Evolutionary conservation across 2,888 invertebrate genomes (phyloP).

Genomic region (Lysandra bellargus): DNA sequence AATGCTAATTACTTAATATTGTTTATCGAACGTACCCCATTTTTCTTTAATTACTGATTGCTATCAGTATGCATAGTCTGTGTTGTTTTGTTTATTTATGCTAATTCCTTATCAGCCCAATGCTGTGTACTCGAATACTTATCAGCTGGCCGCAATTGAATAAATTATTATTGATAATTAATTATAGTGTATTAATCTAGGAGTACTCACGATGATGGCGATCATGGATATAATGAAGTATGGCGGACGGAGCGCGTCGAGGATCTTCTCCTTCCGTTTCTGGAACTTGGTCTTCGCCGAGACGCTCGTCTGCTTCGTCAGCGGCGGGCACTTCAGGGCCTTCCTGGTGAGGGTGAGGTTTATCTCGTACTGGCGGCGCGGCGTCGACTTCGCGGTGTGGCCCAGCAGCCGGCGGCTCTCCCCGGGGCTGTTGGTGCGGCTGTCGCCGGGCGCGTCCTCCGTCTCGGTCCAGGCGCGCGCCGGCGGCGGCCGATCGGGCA

Average conservation of each 20-base stretch:
- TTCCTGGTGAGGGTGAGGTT: slow-evolving; percentile 47
- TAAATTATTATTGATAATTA: background rate
- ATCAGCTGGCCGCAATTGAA: background rate
- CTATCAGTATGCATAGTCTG: background rate
- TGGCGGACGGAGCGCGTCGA: slow-evolving; percentile 62
- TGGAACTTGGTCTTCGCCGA: slow-evolving; percentile 57
- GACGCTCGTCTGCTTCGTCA: slow-evolving; percentile 42
- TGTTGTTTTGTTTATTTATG: background rate
- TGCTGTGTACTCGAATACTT: background rate
- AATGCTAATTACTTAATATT: no score
- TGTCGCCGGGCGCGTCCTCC: slow-evolving; percentile 49
- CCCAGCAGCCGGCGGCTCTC: slow-evolving; percentile 59
- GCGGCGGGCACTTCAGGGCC: slow-evolving; percentile 47
- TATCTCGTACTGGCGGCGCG: slow-evolving; percentile 59
- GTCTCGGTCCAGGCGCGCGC: slow-evolving; percentile 62
- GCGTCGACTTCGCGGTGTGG: slow-evolving; percentile 43
- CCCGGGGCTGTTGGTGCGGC: slow-evolving; percentile 54
- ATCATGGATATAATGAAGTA: slow-evolving; percentile 70
- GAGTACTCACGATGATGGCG: slow-evolving; percentile 61
- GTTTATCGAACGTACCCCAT: background rate
- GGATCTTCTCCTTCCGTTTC: slow-evolving; percentile 59
- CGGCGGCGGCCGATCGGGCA: slow-evolving; percentile 52
- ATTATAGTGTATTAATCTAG: background rate
- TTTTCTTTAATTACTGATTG: background rate
- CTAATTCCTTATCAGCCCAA: slow-evolving; percentile 4